Evolutionary conservation across 2,113 vertebrate species (phyloP), one percentile per base, ranked within the genome.

Genomic region (Mystacornis crossleyi): DNA sequence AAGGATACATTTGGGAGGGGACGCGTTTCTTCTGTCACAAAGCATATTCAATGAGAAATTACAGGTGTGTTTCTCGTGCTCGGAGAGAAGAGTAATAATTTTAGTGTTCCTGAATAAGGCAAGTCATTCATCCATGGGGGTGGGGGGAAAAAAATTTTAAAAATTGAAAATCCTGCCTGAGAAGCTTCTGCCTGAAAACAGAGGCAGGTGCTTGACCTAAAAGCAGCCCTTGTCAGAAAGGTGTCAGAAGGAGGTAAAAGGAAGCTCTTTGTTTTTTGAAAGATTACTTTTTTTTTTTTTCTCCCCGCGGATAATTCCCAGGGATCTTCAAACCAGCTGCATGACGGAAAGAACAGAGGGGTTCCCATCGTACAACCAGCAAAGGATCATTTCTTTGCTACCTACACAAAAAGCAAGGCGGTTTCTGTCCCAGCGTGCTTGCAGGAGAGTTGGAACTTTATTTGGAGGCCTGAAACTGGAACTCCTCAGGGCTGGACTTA

Each of bases 171-270:
- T 91, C 85, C 95, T 96, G 95, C 87, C 85, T 53, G 84, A 96
- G 93, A 89, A 93, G 94, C 83, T 97, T 89, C 91, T 81, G 91
- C 80, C 88, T 65, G 74, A 97, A 97, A 96, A 86, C 80, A 96
- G 92, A 94, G 87, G 95, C 92, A 97, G 80, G 89, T 83, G 95
- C 95, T 92, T 90, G 89, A 96, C 90, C 93, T 92, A 50, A 86
- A 94, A 93, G 15, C 69, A 78, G 36, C 60, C 34, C 45, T 97
- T 18, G 5, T 15, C 51, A 97, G 91, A 94, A 96, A 75, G 78
- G 40, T 14, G 0, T 24, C 51, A 86, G 61, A 72, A 79, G 66
- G 29, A 65, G 86, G 21, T 85, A 86, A 92, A 89, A 93, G 8
- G 28, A 95, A 93, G 48, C 18, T 90, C 40, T 51, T 89, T 82